These are phyloP conservation scores for Meriones psammophilus DNA, from an alignment of 2,797 vertebrate genomes.

Conservation along the genomic window DNA sequence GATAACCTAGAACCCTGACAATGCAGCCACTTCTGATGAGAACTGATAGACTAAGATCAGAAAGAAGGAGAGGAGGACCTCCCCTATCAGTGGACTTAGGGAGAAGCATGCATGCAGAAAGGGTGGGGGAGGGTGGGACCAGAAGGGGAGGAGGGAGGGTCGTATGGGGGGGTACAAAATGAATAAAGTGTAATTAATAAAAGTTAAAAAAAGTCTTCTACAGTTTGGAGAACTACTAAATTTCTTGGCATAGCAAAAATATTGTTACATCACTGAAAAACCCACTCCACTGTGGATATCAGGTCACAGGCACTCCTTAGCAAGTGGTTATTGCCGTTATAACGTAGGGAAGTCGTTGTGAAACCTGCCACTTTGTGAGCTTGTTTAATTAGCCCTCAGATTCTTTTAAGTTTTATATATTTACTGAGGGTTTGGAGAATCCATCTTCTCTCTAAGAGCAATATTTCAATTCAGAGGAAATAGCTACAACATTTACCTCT, in stretches of 20 bases:
- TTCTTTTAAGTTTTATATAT: neutral
- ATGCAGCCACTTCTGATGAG: no score
- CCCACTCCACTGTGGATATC: neutral
- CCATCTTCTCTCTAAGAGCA: neutral
- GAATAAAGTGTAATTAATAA: no score
- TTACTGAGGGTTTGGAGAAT: neutral
- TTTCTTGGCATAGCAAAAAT: neutral
- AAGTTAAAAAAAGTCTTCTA: no score
- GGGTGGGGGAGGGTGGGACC: no score
- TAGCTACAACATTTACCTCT: neutral
- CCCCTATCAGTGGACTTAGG: no score
- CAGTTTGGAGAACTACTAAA: neutral
- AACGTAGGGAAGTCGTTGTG: neutral
- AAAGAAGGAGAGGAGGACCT: no score
- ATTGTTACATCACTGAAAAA: neutral
- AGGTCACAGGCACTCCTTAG: neutral
- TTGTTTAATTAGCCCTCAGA: neutral
- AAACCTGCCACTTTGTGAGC: neutral
- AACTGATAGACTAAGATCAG: no score
- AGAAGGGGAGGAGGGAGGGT: no score
- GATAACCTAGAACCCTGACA: no score
- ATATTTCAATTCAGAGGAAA: neutral
- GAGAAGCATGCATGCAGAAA: no score
- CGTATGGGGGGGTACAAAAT: no score
- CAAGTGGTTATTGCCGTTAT: neutral